These are phyloP conservation scores for Notolepis coatsorum DNA, from an alignment of 2,797 vertebrate genomes.

Conservation along the genomic window DNA sequence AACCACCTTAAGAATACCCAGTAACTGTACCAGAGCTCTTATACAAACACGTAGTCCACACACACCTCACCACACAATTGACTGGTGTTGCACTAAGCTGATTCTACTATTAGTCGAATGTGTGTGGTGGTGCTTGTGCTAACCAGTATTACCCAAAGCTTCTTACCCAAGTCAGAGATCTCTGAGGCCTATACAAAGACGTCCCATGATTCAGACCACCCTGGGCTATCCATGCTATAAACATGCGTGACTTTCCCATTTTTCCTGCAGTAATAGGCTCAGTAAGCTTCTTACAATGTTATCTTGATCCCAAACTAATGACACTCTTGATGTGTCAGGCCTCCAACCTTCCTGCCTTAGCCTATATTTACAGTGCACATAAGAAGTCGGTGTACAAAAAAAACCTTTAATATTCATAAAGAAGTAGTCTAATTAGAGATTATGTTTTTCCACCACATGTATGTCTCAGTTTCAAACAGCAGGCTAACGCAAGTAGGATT, in stretches of 20 bases:
- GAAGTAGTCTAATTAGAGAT: not conserved
- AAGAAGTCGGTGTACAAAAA: conserved; percentile 13
- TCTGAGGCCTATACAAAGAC: conserved; percentile 33
- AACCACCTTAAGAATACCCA: not conserved
- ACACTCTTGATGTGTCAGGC: conserved; percentile 40
- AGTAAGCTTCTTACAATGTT: conserved; percentile 27
- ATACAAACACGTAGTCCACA: conserved; percentile 44
- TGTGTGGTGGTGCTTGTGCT: conserved; percentile 48
- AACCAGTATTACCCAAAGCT: conserved; percentile 71
- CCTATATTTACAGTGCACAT: not conserved
- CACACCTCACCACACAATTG: conserved; percentile 21
- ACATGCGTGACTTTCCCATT: conserved; percentile 23
- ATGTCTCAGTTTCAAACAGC: not conserved
- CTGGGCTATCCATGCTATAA: conserved; percentile 9
- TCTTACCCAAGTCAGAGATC: conserved; percentile 68
- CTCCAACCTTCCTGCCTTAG: conserved; percentile 4
- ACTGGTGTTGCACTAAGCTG: conserved; percentile 59
- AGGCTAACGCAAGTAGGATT: not conserved
- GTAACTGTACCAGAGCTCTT: not conserved
- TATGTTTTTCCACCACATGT: not conserved
- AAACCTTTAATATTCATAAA: not conserved
- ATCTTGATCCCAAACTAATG: conserved; percentile 1
- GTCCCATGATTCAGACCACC: conserved; percentile 64
- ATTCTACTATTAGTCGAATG: conserved; percentile 58
- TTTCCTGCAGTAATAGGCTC: conserved; percentile 5